A percentile compares a stretch with the other conserved stretches of the same genome.
These are phyloP conservation scores for Larimichthys crocea DNA, from an alignment of 2,113 vertebrate species.

Conservation along the genomic window DNA sequence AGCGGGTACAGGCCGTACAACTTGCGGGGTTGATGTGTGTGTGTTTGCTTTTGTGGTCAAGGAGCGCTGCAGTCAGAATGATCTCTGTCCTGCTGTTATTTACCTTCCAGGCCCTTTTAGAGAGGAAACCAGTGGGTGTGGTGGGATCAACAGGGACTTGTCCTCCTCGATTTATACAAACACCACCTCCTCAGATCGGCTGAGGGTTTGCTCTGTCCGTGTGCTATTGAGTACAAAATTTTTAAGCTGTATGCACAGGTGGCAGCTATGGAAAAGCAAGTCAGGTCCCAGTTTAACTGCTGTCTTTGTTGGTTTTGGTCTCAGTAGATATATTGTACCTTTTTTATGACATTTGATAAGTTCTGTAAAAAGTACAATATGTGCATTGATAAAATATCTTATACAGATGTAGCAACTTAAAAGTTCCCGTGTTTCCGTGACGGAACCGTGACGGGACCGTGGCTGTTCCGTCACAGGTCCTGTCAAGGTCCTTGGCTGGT, in stretches of 20 bases:
- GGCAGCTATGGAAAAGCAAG: conserved; percentile 49
- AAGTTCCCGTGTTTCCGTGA: no score
- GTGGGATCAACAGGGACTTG: conserved; percentile 65
- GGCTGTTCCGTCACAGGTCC: no score
- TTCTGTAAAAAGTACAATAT: conserved; percentile 3
- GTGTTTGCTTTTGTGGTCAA: conserved; percentile 49
- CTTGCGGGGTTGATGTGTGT: background rate
- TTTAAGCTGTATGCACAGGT: conserved; percentile 70
- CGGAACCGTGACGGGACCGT: no score
- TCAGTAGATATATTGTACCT: conserved; percentile 25
- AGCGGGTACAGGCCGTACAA: conserved; percentile 39
- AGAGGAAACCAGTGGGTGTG: conserved; percentile 74
- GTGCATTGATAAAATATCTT: conserved; percentile 39
- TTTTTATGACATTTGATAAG: conserved; percentile 29
- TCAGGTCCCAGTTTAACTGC: conserved; percentile 40
- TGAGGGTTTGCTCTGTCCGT: conserved; percentile 37
- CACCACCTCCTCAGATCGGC: conserved; percentile 55
- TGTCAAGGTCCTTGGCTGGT: no score
- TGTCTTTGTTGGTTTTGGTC: conserved; percentile 51
- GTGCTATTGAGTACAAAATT: conserved; percentile 42
- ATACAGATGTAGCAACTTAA: no score
- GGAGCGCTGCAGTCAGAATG: conserved; percentile 54
- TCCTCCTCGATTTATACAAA: conserved; percentile 65
- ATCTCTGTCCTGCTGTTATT: conserved; percentile 73
- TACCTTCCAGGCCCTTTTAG: conserved; percentile 69